phyloP scores from a whole-genome alignment of 2,888 invertebrate species.

The Crepidodera aurea region DNA sequence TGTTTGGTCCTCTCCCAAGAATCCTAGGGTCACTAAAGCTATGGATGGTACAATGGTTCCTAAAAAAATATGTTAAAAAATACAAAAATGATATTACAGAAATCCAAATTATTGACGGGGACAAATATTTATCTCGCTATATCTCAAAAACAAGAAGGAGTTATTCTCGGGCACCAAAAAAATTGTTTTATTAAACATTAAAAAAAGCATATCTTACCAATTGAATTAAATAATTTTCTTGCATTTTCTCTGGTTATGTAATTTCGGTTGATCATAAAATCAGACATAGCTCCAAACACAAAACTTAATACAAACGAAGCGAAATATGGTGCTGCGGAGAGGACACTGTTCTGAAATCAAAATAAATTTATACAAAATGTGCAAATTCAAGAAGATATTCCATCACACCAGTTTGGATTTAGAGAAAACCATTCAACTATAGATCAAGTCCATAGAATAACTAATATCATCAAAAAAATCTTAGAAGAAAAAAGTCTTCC shows the following conservation, averaged over 20 bases:
- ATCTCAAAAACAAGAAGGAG: no score
- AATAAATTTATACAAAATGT: constrained; percentile 35
- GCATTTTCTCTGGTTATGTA: constrained; percentile 48
- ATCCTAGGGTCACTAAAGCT: constrained; percentile 46
- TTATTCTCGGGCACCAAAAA: no score
- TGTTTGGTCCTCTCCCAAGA: constrained; percentile 41
- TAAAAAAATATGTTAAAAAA: constrained; percentile 53
- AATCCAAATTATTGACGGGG: no score
- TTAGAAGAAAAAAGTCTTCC: no score
- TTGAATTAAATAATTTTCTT: constrained; percentile 69
- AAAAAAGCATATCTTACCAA: constrained; percentile 43
- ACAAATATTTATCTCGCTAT: no score
- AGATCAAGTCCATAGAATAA: no score
- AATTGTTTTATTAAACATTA: no score
- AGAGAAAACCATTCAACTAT: no score
- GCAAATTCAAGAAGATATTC: no score
- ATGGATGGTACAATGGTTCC: constrained; percentile 55
- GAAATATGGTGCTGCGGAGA: constrained; percentile 78
- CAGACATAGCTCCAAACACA: constrained; percentile 73
- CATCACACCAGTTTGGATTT: no score
- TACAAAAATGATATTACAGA: neutral
- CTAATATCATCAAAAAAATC: no score
- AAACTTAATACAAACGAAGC: constrained; percentile 77
- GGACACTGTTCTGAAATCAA: constrained; percentile 67
- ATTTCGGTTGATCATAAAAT: constrained; percentile 65